Percentiles rank a stretch among this genome's conserved stretches.
phyloP scores from a whole-genome alignment of 2,888 invertebrate species.

The Harpagoxenus sublaevis region DNA sequence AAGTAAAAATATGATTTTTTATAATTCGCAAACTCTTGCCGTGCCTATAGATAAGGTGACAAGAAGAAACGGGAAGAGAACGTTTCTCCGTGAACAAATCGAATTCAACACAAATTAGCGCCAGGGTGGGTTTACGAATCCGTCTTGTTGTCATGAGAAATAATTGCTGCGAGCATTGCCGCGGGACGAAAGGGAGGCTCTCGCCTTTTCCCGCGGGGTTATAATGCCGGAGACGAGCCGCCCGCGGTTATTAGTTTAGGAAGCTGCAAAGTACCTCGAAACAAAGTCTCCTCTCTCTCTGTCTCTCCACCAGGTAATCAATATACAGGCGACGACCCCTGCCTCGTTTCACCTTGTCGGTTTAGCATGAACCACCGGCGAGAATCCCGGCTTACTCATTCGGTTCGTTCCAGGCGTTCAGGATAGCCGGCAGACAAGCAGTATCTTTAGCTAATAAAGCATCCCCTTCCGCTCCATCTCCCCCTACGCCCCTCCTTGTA shows the following conservation, averaged over 20 bases:
- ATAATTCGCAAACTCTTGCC: slow-evolving; percentile 54
- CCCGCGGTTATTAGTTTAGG: slow-evolving; percentile 83
- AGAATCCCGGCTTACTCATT: slow-evolving; percentile 62
- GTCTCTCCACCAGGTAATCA: slow-evolving; percentile 80
- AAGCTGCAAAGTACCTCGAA: slow-evolving; percentile 81
- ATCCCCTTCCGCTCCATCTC: slow-evolving; percentile 57
- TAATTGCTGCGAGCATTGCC: slow-evolving; percentile 74
- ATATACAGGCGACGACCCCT: slow-evolving; percentile 80
- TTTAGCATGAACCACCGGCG: slow-evolving; percentile 56
- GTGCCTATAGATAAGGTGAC: neutral
- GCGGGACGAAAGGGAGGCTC: slow-evolving; percentile 45
- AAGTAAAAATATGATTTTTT: slow-evolving; percentile 60
- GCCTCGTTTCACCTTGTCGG: slow-evolving; percentile 71
- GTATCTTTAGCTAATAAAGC: slow-evolving; percentile 74
- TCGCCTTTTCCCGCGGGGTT: slow-evolving; percentile 70
- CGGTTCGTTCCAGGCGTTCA: slow-evolving; percentile 51
- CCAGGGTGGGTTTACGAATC: slow-evolving; percentile 66
- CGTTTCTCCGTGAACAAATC: slow-evolving; percentile 66
- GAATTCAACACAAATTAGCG: slow-evolving; percentile 74
- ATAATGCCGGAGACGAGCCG: slow-evolving; percentile 76
- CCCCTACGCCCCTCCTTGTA: slow-evolving; percentile 32
- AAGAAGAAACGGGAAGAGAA: neutral
- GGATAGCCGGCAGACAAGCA: slow-evolving; percentile 54
- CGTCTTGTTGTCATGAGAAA: slow-evolving; percentile 77
- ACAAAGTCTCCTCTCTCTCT: slow-evolving; percentile 76